Evolutionary conservation across 2,797 vertebrate species (phyloP).

Genomic region (Rallus crepitans): DNA sequence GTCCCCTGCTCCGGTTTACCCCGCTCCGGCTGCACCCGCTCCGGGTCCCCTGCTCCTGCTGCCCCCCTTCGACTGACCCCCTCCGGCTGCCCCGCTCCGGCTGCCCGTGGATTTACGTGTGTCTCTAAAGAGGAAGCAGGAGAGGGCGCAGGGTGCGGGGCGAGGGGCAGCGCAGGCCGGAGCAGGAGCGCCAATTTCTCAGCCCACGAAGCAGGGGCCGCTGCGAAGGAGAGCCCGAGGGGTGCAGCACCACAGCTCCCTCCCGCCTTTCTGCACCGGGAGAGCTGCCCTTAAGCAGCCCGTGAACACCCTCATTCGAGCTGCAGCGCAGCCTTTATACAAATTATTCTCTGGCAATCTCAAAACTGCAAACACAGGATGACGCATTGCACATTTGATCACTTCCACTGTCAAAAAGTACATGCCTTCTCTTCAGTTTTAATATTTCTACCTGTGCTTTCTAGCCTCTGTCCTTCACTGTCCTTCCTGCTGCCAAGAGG

Average conservation of each 20-base stretch:
- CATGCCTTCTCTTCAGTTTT: background rate
- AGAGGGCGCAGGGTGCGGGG: fast-evolving
- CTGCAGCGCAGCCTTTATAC: background rate
- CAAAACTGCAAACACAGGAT: background rate
- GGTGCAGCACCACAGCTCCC: background rate
- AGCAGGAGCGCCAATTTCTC: fast-evolving
- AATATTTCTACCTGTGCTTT: background rate
- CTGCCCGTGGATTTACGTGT: background rate
- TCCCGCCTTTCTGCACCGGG: background rate
- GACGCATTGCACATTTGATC: fast-evolving
- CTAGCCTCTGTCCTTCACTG: background rate
- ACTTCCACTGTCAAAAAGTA: background rate
- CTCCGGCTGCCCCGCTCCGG: too few relatives aligned
- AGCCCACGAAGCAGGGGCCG: fast-evolving
- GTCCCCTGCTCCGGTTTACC: too few relatives aligned
- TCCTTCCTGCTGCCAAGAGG: fast-evolving
- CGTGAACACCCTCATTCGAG: background rate
- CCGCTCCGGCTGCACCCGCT: background rate
- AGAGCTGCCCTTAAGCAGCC: background rate
- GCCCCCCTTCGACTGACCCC: background rate
- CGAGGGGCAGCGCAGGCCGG: background rate
- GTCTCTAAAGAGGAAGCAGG: fast-evolving
- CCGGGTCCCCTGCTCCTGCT: too few relatives aligned
- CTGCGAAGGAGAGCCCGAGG: background rate
- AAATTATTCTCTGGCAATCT: background rate